Conservation (phyloP, 2,113 vertebrate genomes). For the Trematocara marginatum region DNA sequence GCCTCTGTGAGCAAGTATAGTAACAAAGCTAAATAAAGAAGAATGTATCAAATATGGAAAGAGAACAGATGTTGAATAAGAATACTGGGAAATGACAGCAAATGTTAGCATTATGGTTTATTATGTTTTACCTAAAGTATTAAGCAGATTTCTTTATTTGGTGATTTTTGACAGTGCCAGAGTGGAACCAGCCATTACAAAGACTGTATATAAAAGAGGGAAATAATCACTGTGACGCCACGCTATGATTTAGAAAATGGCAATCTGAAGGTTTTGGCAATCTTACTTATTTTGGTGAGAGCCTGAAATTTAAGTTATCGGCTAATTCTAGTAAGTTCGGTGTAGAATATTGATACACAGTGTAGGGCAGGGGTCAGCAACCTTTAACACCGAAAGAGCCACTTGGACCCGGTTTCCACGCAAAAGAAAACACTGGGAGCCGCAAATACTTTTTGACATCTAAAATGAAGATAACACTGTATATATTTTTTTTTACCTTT, state of each 20-base stretch:
- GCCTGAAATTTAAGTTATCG: neutral
- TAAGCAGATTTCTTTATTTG: neutral
- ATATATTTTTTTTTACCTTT: too few relatives aligned
- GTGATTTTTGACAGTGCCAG: neutral
- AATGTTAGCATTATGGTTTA: neutral
- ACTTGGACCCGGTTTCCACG: too few relatives aligned
- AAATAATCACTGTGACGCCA: fast-evolving
- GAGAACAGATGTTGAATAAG: neutral
- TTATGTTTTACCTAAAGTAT: neutral
- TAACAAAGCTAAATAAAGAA: neutral
- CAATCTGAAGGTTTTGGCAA: neutral
- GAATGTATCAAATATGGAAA: neutral
- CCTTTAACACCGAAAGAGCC: too few relatives aligned
- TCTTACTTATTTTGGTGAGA: neutral
- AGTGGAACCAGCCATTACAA: neutral
- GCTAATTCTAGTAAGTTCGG: neutral
- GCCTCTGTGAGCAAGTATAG: neutral
- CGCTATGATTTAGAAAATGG: neutral
- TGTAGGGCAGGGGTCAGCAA: neutral
- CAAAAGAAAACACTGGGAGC: too few relatives aligned
- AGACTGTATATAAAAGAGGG: neutral
- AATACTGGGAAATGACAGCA: neutral
- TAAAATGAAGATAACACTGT: too few relatives aligned
- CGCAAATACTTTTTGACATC: too few relatives aligned
- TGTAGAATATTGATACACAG: neutral